Evolutionary conservation across 2,797 vertebrate species (phyloP).

Genomic region (Eulemur coronatus): DNA sequence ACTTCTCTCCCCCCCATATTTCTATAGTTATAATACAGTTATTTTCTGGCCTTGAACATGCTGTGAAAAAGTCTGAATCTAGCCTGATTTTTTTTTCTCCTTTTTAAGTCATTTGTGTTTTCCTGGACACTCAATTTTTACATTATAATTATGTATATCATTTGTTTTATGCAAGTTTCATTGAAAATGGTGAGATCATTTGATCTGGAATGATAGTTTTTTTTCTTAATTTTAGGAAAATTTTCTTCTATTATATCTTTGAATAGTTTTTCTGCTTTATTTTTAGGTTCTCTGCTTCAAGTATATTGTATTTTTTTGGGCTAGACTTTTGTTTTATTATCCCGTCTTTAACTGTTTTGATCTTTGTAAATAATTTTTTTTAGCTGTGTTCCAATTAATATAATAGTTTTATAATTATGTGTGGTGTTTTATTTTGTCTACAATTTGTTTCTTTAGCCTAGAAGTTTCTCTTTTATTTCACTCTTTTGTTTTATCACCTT

Average conservation of each 20-base stretch:
- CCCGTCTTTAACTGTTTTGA: not conserved
- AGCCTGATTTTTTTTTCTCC: not conserved
- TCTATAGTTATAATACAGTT: not conserved
- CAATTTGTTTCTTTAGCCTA: not conserved
- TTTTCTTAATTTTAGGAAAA: not conserved
- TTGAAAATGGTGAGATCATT: not conserved
- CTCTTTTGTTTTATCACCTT: not conserved
- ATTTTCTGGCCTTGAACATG: not conserved
- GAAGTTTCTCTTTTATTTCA: not conserved
- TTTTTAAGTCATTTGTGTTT: not conserved
- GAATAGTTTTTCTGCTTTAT: not conserved
- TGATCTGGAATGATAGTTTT: not conserved
- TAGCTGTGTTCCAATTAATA: not conserved
- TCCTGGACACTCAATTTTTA: not conserved
- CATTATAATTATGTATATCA: not conserved
- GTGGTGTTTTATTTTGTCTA: not conserved
- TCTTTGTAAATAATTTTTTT: not conserved
- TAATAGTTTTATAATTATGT: not conserved
- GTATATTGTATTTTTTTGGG: not conserved
- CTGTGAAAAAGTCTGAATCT: not conserved
- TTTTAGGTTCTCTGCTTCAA: not conserved
- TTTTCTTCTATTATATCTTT: not conserved
- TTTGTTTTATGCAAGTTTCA: not conserved
- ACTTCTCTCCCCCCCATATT: not conserved
- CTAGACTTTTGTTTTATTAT: not conserved